Evolutionary conservation across 1,140 invertebrate genomes (phyloP), one percentile per base, ranked within the genome.

Genomic region (Brachionus plicatilis): DNA sequence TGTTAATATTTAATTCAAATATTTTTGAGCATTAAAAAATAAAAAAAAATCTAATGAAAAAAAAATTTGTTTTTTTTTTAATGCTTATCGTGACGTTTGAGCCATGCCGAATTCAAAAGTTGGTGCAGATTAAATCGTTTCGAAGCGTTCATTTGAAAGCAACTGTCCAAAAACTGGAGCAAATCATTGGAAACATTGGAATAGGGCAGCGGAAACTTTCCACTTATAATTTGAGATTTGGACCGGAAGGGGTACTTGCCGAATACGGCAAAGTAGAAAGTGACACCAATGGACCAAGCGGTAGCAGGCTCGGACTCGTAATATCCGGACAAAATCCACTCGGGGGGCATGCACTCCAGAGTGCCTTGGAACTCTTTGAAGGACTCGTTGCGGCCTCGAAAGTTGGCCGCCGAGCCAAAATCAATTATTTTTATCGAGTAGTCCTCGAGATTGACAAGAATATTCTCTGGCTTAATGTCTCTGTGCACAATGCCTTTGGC

Each of bases 401-500:
- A 82, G 43, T 65, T 68, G 43, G 79, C 79, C n/a, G 79, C 79
- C 24, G 79, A 82, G 14, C 79, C 79, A 29, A 82, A 82, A 27
- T 82, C 79, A 65, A 82, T 82, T 47, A 82, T 82, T 20, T 82
- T 82, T 20, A 82, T 82, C 3, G 79, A 82, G 65, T 82, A 82
- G 17, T 82, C 79, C 20, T 82, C 79, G 8, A 82, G 37, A 47
- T 82, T 82, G 14, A 82, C 79, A 3, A 82, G 29, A 24, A 82
- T 82, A 47, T 82, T 82, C 41, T 82, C 79, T 20, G 79, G 79
- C 20, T 82, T 82, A 2, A 82, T 65, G 41, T 82, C 79, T 20
- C 79, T 53, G 20, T 82, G 79, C 24, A 82, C 79, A 37, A 82
- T 68, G 24, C 79, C 79, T 41, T 65, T 82, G 20, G 79, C 33